These are phyloP conservation scores for Creontiades dilutus DNA, from an alignment of 2,888 invertebrate genomes.

Conservation along the genomic window DNA sequence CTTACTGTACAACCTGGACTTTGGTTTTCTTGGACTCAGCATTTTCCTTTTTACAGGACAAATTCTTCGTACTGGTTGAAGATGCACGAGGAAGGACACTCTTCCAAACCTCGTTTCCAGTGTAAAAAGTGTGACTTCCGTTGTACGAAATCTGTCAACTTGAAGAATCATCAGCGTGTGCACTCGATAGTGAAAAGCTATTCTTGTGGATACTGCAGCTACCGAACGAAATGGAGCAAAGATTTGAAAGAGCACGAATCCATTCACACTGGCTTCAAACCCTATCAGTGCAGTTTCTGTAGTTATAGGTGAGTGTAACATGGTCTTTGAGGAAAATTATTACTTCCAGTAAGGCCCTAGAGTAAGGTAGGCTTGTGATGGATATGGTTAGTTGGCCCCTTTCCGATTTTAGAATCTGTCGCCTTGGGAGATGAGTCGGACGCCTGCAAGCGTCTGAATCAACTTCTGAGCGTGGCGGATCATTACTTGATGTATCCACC, in stretches of 20 bases:
- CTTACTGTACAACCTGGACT: too few species aligned
- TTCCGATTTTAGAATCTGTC: too few species aligned
- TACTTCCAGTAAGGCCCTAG: neutral
- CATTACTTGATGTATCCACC: too few species aligned
- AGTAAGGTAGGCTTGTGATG: too few species aligned
- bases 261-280: constrained; percentile 40
- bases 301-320: constrained; percentile 36
- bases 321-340: neutral
- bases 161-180: neutral
- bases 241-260: neutral
- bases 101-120: neutral
- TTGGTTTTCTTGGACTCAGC: too few species aligned
- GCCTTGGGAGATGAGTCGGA: too few species aligned
- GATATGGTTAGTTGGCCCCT: too few species aligned
- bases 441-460: too few species aligned
- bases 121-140: neutral
- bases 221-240: neutral
- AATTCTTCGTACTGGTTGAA: neutral
- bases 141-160: neutral
- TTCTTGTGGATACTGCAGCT: constrained; percentile 11
- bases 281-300: constrained; percentile 32
- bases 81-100: constrained; percentile 25
- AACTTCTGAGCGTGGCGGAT: too few species aligned
- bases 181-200: neutral
- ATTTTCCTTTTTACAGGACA: constrained; percentile 24